Evolutionary conservation across 2,888 invertebrate species (phyloP), one percentile per base, ranked within the genome.

Genomic region (Drosophila robusta): DNA sequence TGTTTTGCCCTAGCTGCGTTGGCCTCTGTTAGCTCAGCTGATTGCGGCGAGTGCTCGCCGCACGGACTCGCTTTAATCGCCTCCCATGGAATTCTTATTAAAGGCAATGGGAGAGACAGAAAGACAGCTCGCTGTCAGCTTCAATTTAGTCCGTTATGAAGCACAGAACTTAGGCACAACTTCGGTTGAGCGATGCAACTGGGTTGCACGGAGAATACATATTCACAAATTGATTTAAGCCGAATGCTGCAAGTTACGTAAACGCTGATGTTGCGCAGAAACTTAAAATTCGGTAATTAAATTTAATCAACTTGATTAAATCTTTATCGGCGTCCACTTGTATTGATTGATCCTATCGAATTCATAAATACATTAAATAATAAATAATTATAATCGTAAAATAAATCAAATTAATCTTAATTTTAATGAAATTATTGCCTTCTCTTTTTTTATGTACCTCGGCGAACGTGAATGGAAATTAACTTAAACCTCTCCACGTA

Each of bases 61-160:
- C 61, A 36, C 14, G 52, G 16, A 38, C 29, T 54, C 14, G 26
- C 18, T 4, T 47, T 47, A 24, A 36, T 18, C 34, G 18, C n/a
- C 22, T n/a, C 52, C 49, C 26, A 42, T 12, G 54, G 51, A 45
- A 46, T 18, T 46, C 16, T 22, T 51, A 50, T 52, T 57, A 60
- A 49, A 44, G 32, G n/a, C 34, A 26, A 16, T 11, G 60, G 22
- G 52, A 47, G 65, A 52, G 58, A 44, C 52, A 41, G 47, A 41
- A 32, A 22, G 61, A 63, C 61, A 61, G 18, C 41, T 29, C 44
- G 29, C 61, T 68, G 63, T 71, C 83, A 49, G 42, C 72, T 79
- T 83, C 61, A 83, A 76, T 83, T 83, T 76, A 50, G 57, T 54
- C 38, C 18, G 45, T 62, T 69, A 61, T 66, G 61, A 63, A 60